phyloP scores from a whole-genome alignment of 2,888 invertebrate genomes.

The Germaria angustata region DNA sequence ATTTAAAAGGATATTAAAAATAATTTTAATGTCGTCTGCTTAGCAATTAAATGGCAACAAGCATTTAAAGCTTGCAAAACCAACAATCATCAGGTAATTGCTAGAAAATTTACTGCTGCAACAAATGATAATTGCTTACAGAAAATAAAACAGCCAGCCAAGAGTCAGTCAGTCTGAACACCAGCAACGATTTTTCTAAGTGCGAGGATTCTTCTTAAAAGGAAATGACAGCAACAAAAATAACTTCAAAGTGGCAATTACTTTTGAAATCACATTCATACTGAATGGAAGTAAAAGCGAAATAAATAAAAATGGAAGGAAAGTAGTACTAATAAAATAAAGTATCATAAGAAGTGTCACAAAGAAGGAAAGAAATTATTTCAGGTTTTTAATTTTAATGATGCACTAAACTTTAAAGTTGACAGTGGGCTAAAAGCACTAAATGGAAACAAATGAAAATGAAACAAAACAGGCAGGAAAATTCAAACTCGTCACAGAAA shows the following conservation, averaged over 20 bases:
- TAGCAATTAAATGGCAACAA: conserved; percentile 65
- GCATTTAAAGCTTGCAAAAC: conserved; percentile 60
- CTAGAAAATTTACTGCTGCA: conserved; percentile 65
- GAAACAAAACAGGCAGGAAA: background rate
- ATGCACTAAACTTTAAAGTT: conserved; percentile 44
- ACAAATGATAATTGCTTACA: conserved; percentile 66
- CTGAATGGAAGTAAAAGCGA: conserved; percentile 11
- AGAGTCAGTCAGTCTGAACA: conserved; percentile 14
- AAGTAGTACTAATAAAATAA: conserved; percentile 29
- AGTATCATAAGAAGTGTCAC: conserved; percentile 28
- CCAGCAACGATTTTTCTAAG: conserved; percentile 35
- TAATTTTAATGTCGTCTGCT: conserved; percentile 63
- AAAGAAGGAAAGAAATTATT: conserved; percentile 49
- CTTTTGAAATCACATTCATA: conserved; percentile 55
- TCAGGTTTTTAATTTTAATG: conserved; percentile 67
- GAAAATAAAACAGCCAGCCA: conserved; percentile 52
- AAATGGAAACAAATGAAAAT: background rate
- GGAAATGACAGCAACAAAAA: conserved; percentile 63
- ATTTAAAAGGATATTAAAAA: conserved; percentile 58
- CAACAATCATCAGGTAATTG: conserved; percentile 67
- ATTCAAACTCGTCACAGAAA: too few relatives aligned
- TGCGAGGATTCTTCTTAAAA: conserved; percentile 30
- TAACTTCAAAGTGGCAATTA: conserved; percentile 67
- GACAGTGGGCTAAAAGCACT: conserved; percentile 32
- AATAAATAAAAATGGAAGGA: conserved; percentile 15